Evolutionary conservation across 2,888 invertebrate genomes (phyloP).

Genomic region (Ferrisia virgata): DNA sequence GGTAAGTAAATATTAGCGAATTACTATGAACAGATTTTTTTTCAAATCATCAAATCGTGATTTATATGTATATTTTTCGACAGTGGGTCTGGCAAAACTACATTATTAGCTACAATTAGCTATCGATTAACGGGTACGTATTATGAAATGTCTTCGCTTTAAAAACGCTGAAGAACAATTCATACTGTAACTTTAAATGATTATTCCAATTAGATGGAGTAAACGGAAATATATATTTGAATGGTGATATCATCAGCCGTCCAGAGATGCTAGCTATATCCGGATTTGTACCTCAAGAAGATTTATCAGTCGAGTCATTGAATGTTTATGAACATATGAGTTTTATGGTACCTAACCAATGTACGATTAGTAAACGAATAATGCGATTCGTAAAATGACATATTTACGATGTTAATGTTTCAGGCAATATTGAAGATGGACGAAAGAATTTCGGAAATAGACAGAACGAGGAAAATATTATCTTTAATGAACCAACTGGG

Average conservation of each 20-base stretch:
- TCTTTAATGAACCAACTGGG: slow-evolving; percentile 67
- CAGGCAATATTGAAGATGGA: slow-evolving; percentile 74
- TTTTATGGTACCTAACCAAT: slow-evolving; percentile 80
- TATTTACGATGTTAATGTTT: neutral
- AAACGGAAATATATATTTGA: slow-evolving; percentile 66
- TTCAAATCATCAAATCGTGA: neutral
- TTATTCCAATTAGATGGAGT: neutral
- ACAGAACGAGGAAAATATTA: slow-evolving; percentile 55
- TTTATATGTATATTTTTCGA: neutral
- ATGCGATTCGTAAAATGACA: neutral
- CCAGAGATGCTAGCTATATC: slow-evolving; percentile 70
- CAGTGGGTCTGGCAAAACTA: slow-evolving; percentile 49
- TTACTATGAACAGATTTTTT: neutral
- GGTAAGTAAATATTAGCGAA: slow-evolving; percentile 25
- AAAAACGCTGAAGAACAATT: too few relatives aligned
- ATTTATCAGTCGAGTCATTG: slow-evolving; percentile 72
- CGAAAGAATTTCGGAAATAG: slow-evolving; percentile 54
- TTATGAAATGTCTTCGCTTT: neutral
- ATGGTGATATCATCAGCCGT: slow-evolving; percentile 63
- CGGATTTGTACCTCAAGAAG: slow-evolving; percentile 82
- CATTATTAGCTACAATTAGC: slow-evolving; percentile 48
- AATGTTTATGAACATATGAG: slow-evolving; percentile 78
- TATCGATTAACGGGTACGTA: slow-evolving; percentile 47
- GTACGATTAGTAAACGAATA: neutral
- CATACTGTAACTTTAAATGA: neutral